Base-by-base conservation (phyloP, 1,140 invertebrate species). In the Papilio aristodemus region DNA sequence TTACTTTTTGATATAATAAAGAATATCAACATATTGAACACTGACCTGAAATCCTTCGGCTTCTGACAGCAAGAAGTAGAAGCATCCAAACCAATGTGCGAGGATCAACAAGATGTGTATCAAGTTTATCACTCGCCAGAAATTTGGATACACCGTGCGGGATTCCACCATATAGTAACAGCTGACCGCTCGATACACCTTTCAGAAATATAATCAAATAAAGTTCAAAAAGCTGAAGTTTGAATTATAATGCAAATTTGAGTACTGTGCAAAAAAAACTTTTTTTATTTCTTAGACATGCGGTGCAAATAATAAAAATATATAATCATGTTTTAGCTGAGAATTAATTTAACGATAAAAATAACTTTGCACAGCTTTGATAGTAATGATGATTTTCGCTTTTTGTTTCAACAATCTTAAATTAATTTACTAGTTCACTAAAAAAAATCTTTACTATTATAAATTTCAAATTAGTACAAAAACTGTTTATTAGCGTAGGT, bases 81-180 rank as follows among this genome's bases (percentile, higher is more conserved):
- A 99, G 86, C 97, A 98, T 38, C 97, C 98, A 86, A 99, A 99
- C 98, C 98, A 99, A 84, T 99, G 98, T 19, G 97, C 97, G 71
- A 98, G 93, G 75, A 99, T 96, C 71, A 99, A 94, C 38, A 99
- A 93, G 78, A 99, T 98, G 87, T 99, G 98, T 71, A 98, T 97
- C 25, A 99, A 92, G 91, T 98, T 99, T 71, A 98, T 94, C 22
- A 99, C 98, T n/a, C 98, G 93, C 96, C 97, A 98, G 79, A 99
- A 93, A 91, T 99, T 99, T 4, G 98, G 98, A 91, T 97, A 99
- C 38, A 98, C 96, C 0, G 97, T 98, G 71, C 97, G 92, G 17
- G 97, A 98, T 88, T 99, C 98, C 69, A 98, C 97, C 93, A 99
- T 98, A 90, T 99, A 98, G 89, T 98, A 97, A 90, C 98, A 98